Evolutionary conservation across 1,140 invertebrate genomes (phyloP).

Genomic region (Oreohelix idahoensis): DNA sequence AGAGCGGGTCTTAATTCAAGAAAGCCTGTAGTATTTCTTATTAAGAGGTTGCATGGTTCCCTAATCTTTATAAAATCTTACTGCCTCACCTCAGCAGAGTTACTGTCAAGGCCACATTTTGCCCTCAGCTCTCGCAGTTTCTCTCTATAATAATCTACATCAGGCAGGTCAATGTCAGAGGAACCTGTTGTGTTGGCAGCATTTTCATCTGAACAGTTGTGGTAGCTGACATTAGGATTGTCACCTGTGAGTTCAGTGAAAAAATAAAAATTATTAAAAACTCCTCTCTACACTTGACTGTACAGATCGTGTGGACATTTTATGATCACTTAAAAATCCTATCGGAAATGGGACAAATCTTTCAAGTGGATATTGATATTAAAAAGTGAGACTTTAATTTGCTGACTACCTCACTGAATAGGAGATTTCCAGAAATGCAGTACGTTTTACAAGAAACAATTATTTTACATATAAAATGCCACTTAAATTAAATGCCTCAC

Average conservation of each 20-base stretch:
- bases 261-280: too few species aligned
- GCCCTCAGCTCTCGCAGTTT: slow-evolving; percentile 62
- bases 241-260: background rate
- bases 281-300: too few species aligned
- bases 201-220: slow-evolving; percentile 16
- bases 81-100: slow-evolving; percentile 19
- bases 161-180: slow-evolving; percentile 31
- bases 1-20: background rate
- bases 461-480: too few species aligned
- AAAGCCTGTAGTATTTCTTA: background rate
- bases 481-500: too few species aligned
- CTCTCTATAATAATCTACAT: slow-evolving; percentile 61
- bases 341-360: background rate
- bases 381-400: too few species aligned
- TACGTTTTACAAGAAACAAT: too few species aligned
- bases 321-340: too few species aligned
- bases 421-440: too few species aligned
- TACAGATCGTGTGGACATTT: too few species aligned
- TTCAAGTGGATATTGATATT: too few species aligned
- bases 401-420: too few species aligned
- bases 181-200: slow-evolving; percentile 14
- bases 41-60: background rate
- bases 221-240: background rate
- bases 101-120: slow-evolving; percentile 65
- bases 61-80: background rate